phyloP scores from a whole-genome alignment of 2,797 vertebrate species.

The Phataginus tetradactyla region DNA sequence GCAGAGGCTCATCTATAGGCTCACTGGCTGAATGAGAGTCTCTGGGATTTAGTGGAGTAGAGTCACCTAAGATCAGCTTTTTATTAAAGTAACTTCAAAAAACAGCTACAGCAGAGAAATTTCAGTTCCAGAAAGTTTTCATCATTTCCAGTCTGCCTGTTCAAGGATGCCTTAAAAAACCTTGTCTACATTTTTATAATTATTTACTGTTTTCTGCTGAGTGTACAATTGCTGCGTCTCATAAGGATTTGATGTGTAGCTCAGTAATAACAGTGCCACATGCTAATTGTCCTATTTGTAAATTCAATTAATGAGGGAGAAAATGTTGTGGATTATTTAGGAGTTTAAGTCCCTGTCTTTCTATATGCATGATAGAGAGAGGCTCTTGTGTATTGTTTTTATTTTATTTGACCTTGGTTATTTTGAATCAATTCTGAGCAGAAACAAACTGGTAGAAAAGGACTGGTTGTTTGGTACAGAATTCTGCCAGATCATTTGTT shows the following conservation, averaged over 20 bases:
- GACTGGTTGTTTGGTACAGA: not conserved
- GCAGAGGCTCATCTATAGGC: not conserved
- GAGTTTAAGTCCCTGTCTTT: not conserved
- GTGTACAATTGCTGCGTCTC: slow-evolving; percentile 46
- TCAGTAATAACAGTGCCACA: slow-evolving; percentile 41
- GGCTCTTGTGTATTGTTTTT: not conserved
- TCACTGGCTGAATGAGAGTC: not conserved
- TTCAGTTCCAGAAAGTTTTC: not conserved
- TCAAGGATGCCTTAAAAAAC: not conserved
- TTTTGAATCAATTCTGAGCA: slow-evolving; percentile 29
- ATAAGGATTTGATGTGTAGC: slow-evolving; percentile 59
- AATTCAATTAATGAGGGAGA: slow-evolving; percentile 73
- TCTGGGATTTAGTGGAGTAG: not conserved
- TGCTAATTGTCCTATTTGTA: slow-evolving; percentile 64
- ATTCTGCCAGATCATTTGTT: not conserved
- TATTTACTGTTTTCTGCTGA: slow-evolving; percentile 19
- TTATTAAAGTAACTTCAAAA: not conserved
- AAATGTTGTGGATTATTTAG: slow-evolving; percentile 54
- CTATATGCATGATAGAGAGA: not conserved
- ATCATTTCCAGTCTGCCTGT: not conserved
- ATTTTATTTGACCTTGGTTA: not conserved
- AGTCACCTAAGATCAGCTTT: not conserved
- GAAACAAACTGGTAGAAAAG: not conserved
- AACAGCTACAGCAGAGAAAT: not conserved
- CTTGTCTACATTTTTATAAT: not conserved